A percentile compares a stretch with the other conserved stretches of the same genome.
These are phyloP conservation scores for Hyphantria cunea DNA, from an alignment of 1,140 invertebrate genomes.

Conservation along the genomic window DNA sequence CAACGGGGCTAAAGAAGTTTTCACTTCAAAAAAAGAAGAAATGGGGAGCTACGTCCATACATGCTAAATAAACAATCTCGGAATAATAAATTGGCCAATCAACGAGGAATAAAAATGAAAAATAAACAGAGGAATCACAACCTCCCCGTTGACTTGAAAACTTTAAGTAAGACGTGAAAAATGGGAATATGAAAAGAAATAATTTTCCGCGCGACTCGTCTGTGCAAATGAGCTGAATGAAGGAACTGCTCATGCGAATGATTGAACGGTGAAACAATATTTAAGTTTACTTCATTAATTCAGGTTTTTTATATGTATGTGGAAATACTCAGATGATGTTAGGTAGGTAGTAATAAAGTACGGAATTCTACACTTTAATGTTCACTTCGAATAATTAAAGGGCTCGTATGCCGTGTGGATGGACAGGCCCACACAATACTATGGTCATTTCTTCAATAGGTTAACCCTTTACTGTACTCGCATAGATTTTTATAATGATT, in stretches of 20 bases:
- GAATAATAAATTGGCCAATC: slow-evolving; percentile 42
- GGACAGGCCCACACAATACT: too few relatives aligned
- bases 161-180: slow-evolving; percentile 80
- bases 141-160: slow-evolving; percentile 63
- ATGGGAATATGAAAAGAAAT: slow-evolving; percentile 82
- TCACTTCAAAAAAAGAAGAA: too few relatives aligned
- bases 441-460: too few relatives aligned
- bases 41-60: too few relatives aligned
- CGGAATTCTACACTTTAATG: too few relatives aligned
- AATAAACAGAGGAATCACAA: slow-evolving; percentile 66
- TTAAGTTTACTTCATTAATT: slow-evolving; percentile 22
- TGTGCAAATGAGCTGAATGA: slow-evolving; percentile 82
- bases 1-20: too few relatives aligned
- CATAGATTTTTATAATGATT: too few relatives aligned
- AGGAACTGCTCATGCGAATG: slow-evolving; percentile 76
- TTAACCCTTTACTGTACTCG: too few relatives aligned
- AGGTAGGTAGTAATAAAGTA: too few relatives aligned
- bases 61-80: slow-evolving; percentile 37
- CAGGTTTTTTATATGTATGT: background rate
- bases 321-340: too few relatives aligned
- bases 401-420: too few relatives aligned
- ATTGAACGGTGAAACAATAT: slow-evolving; percentile 62
- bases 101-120: slow-evolving; percentile 40
- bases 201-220: slow-evolving; percentile 81
- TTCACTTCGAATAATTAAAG: too few relatives aligned